These are phyloP conservation scores for Schlechtendalia chinensis DNA, from an alignment of 1,140 invertebrate genomes.

Conservation along the genomic window DNA sequence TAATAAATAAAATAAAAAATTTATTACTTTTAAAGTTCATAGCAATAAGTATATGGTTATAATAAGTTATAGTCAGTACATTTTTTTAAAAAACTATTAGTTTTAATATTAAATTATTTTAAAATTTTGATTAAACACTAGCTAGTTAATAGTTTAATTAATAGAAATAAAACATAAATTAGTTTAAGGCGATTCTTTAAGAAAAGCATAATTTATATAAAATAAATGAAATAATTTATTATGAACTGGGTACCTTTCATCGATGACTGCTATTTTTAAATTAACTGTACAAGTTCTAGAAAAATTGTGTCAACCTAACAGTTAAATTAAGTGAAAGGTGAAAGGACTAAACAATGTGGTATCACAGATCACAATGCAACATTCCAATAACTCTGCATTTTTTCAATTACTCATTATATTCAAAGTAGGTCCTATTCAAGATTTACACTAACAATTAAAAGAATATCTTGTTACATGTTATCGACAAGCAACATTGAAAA, in stretches of 20 bases:
- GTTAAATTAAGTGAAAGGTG: slow-evolving; percentile 42
- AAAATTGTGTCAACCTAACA: slow-evolving; percentile 30
- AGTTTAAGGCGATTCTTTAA: no score
- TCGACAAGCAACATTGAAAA: neutral
- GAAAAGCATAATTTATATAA: no score
- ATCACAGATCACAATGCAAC: neutral
- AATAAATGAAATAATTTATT: slow-evolving; percentile 1
- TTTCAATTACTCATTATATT: slow-evolving; percentile 14
- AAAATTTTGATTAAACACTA: no score
- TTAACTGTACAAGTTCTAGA: neutral
- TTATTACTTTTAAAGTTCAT: no score
- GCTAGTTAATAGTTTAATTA: no score
- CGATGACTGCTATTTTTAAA: neutral
- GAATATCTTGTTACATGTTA: no score
- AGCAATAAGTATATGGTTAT: no score
- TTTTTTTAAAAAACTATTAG: no score
- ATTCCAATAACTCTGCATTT: slow-evolving; percentile 41
- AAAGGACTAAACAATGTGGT: slow-evolving; percentile 27
- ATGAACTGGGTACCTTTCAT: neutral
- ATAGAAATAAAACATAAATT: no score
- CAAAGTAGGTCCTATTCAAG: neutral
- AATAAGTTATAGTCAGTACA: no score
- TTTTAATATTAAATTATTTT: no score
- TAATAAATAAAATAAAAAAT: no score
- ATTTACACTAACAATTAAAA: neutral